Conservation (phyloP, 1,140 invertebrate genomes). For the Drosophila dunni region DNA sequence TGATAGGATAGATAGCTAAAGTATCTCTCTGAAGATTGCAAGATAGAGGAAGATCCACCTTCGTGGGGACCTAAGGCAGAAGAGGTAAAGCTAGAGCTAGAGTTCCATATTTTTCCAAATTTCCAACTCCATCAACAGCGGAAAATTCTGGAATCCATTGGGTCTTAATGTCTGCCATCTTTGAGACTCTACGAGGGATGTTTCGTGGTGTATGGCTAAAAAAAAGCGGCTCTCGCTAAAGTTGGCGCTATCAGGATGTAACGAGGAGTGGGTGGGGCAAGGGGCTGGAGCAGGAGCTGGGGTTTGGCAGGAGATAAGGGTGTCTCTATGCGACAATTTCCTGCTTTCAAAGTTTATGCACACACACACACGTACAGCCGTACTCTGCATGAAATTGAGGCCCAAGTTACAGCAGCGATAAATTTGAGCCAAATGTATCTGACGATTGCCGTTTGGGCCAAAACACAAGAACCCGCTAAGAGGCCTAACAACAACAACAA, state of each 20-base stretch:
- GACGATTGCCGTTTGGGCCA: conserved; percentile 45
- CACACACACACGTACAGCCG: conserved; percentile 15
- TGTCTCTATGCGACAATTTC: conserved; percentile 57
- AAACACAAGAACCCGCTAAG: background rate
- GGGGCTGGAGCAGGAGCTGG: background rate
- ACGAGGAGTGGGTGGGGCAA: background rate
- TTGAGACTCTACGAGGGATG: conserved; percentile 7
- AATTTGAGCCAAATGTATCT: conserved; percentile 80
- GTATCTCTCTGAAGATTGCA: no score
- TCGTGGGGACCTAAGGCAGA: no score
- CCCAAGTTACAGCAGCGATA: conserved; percentile 77
- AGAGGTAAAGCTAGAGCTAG: no score
- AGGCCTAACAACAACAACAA: background rate
- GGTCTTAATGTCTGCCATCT: conserved; percentile 25
- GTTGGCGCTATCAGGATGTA: conserved; percentile 26
- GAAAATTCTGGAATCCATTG: background rate
- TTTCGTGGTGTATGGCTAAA: background rate
- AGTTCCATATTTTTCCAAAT: no score
- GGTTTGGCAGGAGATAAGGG: background rate
- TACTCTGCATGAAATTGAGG: conserved; percentile 38
- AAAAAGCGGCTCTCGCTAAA: background rate
- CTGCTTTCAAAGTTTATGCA: conserved; percentile 60
- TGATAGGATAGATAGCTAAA: no score
- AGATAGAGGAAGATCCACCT: no score
- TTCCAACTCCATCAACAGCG: conserved; percentile 1